Evolutionary conservation across 2,888 invertebrate species (phyloP).

Genomic region (Eulithis testata): DNA sequence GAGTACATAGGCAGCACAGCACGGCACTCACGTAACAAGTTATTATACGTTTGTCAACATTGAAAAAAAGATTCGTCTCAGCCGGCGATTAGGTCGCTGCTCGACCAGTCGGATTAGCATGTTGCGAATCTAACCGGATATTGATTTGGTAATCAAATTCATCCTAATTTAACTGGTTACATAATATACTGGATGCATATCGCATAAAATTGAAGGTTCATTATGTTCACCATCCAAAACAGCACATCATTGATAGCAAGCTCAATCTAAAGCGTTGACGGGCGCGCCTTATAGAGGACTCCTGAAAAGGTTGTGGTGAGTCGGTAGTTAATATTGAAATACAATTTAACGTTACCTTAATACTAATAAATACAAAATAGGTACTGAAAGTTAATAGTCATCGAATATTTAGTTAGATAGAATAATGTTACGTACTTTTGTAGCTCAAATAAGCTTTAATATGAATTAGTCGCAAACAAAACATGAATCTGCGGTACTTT

Average conservation of each 20-base stretch:
- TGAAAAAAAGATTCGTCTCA: no score
- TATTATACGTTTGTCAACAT: no score
- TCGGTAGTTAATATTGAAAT: constrained; percentile 10
- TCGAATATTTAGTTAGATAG: no score
- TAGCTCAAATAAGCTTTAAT: no score
- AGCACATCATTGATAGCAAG: constrained; percentile 25
- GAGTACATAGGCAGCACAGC: no score
- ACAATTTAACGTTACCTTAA: background rate
- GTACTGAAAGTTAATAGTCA: no score
- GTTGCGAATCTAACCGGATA: constrained; percentile 1
- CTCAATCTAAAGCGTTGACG: constrained; percentile 25
- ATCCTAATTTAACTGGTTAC: constrained; percentile 7
- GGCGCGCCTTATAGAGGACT: constrained; percentile 19
- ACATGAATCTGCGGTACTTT: no score
- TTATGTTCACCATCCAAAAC: constrained; percentile 14
- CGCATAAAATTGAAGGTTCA: constrained; percentile 10
- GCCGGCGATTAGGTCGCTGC: no score
- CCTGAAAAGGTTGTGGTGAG: constrained; percentile 22
- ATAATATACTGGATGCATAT: constrained; percentile 19
- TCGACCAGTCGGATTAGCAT: background rate
- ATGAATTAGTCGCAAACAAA: no score
- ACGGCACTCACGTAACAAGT: no score
- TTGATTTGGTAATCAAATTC: constrained; percentile 3
- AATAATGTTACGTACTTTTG: no score
- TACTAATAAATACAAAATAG: no score